phyloP scores from a whole-genome alignment of 2,888 invertebrate species.

The Oscheius sp. region DNA sequence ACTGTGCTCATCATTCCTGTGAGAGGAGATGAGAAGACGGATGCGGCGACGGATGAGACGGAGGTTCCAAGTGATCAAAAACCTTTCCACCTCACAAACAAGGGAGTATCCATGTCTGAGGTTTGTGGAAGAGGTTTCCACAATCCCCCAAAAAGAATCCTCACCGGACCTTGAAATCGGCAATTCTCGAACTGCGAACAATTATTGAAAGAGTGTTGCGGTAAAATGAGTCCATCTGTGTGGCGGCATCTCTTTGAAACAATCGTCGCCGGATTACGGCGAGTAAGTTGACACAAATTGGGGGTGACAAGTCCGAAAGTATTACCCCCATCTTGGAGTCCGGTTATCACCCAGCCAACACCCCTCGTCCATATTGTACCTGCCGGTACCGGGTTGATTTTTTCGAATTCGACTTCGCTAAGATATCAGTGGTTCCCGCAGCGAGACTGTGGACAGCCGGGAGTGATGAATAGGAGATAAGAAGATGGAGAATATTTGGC shows the following conservation, averaged over 20 bases:
- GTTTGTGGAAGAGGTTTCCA: no score
- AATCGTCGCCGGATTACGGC: slow-evolving; percentile 13
- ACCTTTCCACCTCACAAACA: no score
- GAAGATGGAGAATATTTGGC: slow-evolving; percentile 14
- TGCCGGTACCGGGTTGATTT: not conserved
- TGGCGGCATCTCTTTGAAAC: slow-evolving; percentile 36
- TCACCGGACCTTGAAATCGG: no score
- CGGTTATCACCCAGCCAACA: not conserved
- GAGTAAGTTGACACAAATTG: slow-evolving; percentile 19
- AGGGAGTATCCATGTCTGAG: no score
- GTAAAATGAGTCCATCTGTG: slow-evolving; percentile 11
- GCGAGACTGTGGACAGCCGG: slow-evolving; percentile 18
- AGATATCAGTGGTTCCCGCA: slow-evolving; percentile 35
- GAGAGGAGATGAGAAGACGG: no score
- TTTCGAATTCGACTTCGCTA: not conserved
- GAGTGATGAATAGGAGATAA: slow-evolving; percentile 31
- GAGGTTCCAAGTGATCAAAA: no score
- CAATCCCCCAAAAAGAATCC: no score
- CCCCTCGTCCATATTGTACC: not conserved
- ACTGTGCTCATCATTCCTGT: no score
- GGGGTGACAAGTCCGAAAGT: not conserved
- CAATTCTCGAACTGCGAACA: not conserved
- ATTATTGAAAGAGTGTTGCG: slow-evolving; percentile 8
- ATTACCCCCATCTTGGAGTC: not conserved
- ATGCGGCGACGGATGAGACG: no score